These are phyloP conservation scores for Alloplasta piceator DNA, from an alignment of 2,888 invertebrate genomes.

Conservation along the genomic window DNA sequence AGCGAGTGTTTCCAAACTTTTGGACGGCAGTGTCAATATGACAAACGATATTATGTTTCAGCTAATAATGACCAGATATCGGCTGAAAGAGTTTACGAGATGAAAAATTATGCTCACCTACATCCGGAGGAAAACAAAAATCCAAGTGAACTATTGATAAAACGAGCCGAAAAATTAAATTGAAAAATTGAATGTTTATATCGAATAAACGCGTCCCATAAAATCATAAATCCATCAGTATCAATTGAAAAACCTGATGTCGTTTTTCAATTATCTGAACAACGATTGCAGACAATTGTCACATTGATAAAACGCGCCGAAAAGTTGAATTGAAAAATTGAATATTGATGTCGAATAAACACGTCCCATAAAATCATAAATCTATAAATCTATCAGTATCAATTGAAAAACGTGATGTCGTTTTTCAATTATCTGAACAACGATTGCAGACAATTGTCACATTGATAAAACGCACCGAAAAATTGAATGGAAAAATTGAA, in stretches of 20 bases:
- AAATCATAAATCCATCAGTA: slow-evolving; percentile 4
- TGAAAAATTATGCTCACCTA: slow-evolving; percentile 76
- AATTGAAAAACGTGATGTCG: background rate
- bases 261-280: no score
- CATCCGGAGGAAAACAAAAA: slow-evolving; percentile 63
- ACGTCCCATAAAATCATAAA: slow-evolving; percentile 2
- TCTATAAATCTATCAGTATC: slow-evolving; percentile 10
- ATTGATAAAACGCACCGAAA: slow-evolving; percentile 8
- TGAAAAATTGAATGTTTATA: slow-evolving; percentile 1
- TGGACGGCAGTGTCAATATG: no score
- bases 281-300: no score
- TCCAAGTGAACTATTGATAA: slow-evolving; percentile 11
- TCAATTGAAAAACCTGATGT: slow-evolving; percentile 8
- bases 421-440: no score
- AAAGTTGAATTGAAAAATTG: slow-evolving; percentile 18
- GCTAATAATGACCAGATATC: slow-evolving; percentile 57
- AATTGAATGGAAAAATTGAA: slow-evolving; percentile 16
- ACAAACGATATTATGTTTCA: slow-evolving; percentile 12
- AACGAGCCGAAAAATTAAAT: slow-evolving; percentile 15
- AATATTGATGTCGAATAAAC: background rate
- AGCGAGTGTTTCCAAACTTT: background rate
- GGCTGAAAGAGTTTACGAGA: slow-evolving; percentile 71
- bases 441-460: slow-evolving; percentile 4
- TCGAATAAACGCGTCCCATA: background rate
- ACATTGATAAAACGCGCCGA: slow-evolving; percentile 9